phyloP scores from a whole-genome alignment of 1,140 invertebrate genomes.

The Acromyrmex heyeri region DNA sequence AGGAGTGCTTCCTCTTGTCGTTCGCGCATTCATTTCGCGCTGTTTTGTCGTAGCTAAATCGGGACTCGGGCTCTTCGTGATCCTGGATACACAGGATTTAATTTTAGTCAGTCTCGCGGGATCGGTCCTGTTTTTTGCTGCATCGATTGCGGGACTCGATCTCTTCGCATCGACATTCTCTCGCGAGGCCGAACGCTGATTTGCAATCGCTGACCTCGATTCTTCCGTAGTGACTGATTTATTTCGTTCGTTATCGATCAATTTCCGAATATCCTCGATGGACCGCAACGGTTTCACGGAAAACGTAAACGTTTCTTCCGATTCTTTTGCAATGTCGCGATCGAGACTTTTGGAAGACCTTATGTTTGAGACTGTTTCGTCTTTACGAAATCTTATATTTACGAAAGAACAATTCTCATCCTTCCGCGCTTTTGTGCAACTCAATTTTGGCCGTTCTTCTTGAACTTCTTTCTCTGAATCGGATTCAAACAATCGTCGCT shows the following conservation, averaged over 20 bases:
- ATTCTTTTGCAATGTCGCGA: not conserved
- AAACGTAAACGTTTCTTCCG: not conserved
- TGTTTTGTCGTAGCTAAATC: slow-evolving; percentile 64
- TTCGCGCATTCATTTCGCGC: slow-evolving; percentile 56
- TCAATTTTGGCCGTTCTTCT: not conserved
- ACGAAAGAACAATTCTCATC: not conserved
- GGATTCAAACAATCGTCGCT: slow-evolving; percentile 70
- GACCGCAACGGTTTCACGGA: slow-evolving; percentile 70
- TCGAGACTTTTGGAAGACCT: slow-evolving; percentile 2
- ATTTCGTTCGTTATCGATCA: slow-evolving; percentile 59
- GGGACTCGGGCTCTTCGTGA: slow-evolving; percentile 74
- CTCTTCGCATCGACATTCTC: slow-evolving; percentile 13
- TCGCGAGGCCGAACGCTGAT: slow-evolving; percentile 22
- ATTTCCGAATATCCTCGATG: slow-evolving; percentile 77
- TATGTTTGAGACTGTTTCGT: not conserved
- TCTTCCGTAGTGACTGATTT: not conserved
- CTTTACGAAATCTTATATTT: slow-evolving; percentile 9
- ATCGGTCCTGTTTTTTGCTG: slow-evolving; percentile 10
- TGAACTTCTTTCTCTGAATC: slow-evolving; percentile 47
- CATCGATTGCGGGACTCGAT: not conserved
- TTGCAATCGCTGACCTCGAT: slow-evolving; percentile 68
- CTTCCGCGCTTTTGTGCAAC: slow-evolving; percentile 13
- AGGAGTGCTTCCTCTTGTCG: slow-evolving; percentile 66
- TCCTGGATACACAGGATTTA: slow-evolving; percentile 72
- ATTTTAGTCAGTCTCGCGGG: slow-evolving; percentile 62